These are phyloP conservation scores for Ochropleura leucogaster DNA, from an alignment of 2,888 invertebrate species.

Conservation along the genomic window DNA sequence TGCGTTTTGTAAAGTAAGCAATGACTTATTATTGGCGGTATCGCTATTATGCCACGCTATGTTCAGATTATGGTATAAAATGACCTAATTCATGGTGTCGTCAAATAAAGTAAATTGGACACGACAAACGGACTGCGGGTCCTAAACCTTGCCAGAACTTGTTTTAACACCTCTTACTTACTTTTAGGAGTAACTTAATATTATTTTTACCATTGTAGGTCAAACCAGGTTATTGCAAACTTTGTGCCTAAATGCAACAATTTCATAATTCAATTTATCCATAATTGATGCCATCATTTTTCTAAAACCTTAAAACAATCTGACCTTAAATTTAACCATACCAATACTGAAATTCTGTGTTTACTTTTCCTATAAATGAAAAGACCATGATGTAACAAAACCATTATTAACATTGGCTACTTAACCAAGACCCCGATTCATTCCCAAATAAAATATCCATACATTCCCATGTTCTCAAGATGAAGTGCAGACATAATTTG, in stretches of 20 bases:
- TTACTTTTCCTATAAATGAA: not conserved
- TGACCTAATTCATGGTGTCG: too few relatives aligned
- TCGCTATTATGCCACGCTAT: too few relatives aligned
- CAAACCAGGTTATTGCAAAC: not conserved
- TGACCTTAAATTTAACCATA: not conserved
- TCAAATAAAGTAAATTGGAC: too few relatives aligned
- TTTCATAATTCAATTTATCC: not conserved
- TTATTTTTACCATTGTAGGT: not conserved
- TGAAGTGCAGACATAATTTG: constrained; percentile 72
- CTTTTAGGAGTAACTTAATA: not conserved
- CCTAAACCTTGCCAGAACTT: too few relatives aligned
- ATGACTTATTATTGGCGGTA: too few relatives aligned
- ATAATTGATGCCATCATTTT: not conserved
- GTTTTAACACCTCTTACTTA: not conserved
- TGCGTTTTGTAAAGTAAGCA: too few relatives aligned
- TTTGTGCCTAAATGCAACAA: not conserved
- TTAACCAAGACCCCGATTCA: constrained; percentile 24
- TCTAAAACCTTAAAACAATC: not conserved
- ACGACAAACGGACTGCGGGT: too few relatives aligned
- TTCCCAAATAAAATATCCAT: constrained; percentile 36
- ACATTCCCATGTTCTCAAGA: constrained; percentile 64
- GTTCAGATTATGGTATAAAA: too few relatives aligned
- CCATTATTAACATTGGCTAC: constrained; percentile 27
- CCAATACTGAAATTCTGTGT: not conserved
- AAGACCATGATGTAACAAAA: not conserved